Evolutionary conservation across 2,888 invertebrate genomes (phyloP).

Genomic region (Oasisia sp.): DNA sequence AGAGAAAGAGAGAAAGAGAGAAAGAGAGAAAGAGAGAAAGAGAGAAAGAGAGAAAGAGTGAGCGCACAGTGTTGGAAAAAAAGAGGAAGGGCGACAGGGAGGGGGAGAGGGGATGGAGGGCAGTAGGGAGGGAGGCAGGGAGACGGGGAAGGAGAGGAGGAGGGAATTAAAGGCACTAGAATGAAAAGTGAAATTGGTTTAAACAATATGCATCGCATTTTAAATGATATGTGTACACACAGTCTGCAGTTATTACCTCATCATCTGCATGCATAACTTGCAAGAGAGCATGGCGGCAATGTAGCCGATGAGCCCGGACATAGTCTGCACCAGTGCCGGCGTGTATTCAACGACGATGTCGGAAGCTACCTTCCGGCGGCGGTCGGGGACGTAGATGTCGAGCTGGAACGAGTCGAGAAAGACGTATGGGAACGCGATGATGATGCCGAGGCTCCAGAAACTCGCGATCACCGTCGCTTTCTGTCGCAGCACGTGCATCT

Average conservation of each 20-base stretch:
- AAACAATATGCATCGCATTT: too few relatives aligned
- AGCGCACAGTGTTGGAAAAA: background rate
- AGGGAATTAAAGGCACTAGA: too few relatives aligned
- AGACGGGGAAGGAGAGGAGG: background rate
- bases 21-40: slow-evolving; percentile 32
- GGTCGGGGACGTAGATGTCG: slow-evolving; percentile 24
- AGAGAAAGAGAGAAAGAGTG: slow-evolving; percentile 32
- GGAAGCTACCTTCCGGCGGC: background rate
- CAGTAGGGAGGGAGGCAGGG: background rate
- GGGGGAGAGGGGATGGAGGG: slow-evolving; percentile 12
- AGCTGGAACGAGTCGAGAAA: slow-evolving; percentile 31
- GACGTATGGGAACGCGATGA: slow-evolving; percentile 49
- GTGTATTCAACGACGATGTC: slow-evolving; percentile 17
- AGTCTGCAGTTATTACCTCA: background rate
- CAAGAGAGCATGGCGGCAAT: slow-evolving; percentile 27
- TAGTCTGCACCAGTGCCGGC: slow-evolving; percentile 27
- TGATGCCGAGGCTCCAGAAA: slow-evolving; percentile 53
- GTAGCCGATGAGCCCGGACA: slow-evolving; percentile 34
- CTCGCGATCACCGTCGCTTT: slow-evolving; percentile 51
- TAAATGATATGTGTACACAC: background rate
- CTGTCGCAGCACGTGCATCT: slow-evolving; percentile 49
- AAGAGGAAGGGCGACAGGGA: slow-evolving; percentile 18
- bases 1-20: slow-evolving; percentile 34
- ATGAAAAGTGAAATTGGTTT: too few relatives aligned
- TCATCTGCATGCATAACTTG: slow-evolving; percentile 37